phyloP scores from a whole-genome alignment of 2,113 vertebrate species.

The Poeciliopsis turrubarensis region DNA sequence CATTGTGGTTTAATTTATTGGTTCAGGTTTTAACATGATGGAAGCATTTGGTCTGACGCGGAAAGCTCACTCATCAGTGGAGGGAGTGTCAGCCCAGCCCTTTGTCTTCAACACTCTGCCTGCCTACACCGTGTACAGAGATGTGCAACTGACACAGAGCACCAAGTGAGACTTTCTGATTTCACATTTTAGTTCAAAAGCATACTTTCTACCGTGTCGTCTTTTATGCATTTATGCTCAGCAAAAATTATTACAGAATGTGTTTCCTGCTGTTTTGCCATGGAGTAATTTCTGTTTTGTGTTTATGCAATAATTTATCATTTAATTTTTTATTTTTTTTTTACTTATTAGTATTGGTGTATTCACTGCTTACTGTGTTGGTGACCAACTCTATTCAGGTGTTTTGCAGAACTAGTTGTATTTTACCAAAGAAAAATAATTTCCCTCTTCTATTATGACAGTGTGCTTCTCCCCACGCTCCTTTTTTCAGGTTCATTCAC shows the following conservation, averaged over 20 bases:
- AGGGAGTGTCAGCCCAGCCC: conserved; percentile 87
- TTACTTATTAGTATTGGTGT: background rate
- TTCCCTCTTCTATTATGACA: too few species aligned
- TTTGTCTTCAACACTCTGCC: conserved; percentile 82
- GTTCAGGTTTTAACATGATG: conserved; percentile 94
- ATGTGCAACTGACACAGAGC: conserved; percentile 86
- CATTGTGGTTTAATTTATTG: background rate
- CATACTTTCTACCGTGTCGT: background rate
- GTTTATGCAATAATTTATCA: too few species aligned
- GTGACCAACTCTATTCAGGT: too few species aligned
- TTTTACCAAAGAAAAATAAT: too few species aligned
- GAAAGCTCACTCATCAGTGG: conserved; percentile 84
- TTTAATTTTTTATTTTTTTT: background rate
- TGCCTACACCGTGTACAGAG: conserved; percentile 86
- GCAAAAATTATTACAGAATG: too few species aligned
- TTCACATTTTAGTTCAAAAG: background rate
- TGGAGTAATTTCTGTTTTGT: background rate
- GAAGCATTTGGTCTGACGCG: conserved; percentile 88
- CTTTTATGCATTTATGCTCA: background rate
- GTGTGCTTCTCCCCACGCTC: background rate
- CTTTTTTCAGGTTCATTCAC: conserved; percentile 80
- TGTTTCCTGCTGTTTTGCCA: too few species aligned
- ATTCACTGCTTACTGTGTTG: too few species aligned
- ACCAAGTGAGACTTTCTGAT: conserved; percentile 80
- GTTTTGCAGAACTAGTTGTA: too few species aligned